These are phyloP conservation scores for Leptinotarsa rubiginosa DNA, from an alignment of 2,888 invertebrate species.

Conservation along the genomic window DNA sequence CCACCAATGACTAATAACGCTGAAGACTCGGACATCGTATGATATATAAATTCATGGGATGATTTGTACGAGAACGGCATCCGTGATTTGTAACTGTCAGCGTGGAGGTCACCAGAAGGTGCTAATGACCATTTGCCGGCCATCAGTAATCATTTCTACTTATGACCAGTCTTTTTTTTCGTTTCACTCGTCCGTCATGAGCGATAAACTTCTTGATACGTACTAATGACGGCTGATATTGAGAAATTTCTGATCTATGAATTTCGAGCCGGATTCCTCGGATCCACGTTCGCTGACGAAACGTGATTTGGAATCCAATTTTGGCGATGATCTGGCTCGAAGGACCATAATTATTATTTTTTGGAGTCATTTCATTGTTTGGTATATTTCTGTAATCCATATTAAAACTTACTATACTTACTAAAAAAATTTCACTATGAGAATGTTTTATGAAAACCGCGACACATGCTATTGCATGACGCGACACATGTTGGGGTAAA, in stretches of 20 bases:
- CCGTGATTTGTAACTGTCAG: conserved; percentile 28
- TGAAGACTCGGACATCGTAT: conserved; percentile 12
- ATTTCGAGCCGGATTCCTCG: not conserved
- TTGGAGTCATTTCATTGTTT: not conserved
- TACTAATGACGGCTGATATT: conserved; percentile 27
- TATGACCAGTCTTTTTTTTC: conserved; percentile 19
- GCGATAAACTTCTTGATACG: conserved; percentile 22
- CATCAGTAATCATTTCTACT: conserved; percentile 27
- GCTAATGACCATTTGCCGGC: conserved; percentile 27
- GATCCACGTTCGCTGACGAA: conserved; percentile 13
- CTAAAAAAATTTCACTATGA: too few species aligned
- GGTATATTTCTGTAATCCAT: too few species aligned
- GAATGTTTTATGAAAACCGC: too few species aligned
- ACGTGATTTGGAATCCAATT: not conserved
- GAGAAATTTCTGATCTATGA: conserved; percentile 21
- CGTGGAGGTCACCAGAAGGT: conserved; percentile 24
- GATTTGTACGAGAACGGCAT: conserved; percentile 18
- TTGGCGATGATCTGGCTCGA: not conserved
- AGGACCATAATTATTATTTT: not conserved
- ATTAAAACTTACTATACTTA: too few species aligned
- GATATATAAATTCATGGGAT: conserved; percentile 26
- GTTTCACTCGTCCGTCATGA: conserved; percentile 2
- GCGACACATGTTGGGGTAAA: too few species aligned
- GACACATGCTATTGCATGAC: too few species aligned
- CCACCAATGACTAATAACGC: conserved; percentile 8